phyloP scores from a whole-genome alignment of 2,113 vertebrate genomes.

The Cyprinodon tularosa region DNA sequence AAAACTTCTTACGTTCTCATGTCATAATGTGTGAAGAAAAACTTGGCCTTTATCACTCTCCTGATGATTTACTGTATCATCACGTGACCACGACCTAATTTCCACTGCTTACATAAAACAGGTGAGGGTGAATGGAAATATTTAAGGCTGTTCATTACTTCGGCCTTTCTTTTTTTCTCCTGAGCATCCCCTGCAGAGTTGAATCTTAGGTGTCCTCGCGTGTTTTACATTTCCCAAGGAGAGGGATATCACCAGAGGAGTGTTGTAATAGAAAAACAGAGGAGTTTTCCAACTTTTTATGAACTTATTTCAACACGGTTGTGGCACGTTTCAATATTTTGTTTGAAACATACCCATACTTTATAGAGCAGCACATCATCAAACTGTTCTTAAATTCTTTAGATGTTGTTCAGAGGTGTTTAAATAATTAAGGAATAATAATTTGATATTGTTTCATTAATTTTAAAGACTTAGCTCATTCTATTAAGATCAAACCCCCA shows the following conservation, averaged over 20 bases:
- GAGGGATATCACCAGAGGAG: not conserved
- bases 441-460: not conserved
- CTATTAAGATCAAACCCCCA: too few species aligned
- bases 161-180: not conserved
- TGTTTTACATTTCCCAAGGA: not conserved
- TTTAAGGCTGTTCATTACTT: conserved; percentile 10
- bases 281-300: not conserved
- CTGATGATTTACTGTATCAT: not conserved
- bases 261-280: not conserved
- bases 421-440: not conserved
- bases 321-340: not conserved
- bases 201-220: not conserved
- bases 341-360: not conserved
- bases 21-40: not conserved
- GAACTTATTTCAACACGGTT: not conserved
- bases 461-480: not conserved
- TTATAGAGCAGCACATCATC: not conserved
- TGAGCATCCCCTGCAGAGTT: not conserved
- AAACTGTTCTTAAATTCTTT: not conserved
- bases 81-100: conserved; percentile 8
- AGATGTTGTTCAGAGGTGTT: not conserved
- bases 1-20: not conserved
- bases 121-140: conserved; percentile 25
- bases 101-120: not conserved
- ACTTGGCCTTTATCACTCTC: conserved; percentile 8